Base-by-base conservation (phyloP, 2,888 invertebrate species). In the Trisateles emortualis region DNA sequence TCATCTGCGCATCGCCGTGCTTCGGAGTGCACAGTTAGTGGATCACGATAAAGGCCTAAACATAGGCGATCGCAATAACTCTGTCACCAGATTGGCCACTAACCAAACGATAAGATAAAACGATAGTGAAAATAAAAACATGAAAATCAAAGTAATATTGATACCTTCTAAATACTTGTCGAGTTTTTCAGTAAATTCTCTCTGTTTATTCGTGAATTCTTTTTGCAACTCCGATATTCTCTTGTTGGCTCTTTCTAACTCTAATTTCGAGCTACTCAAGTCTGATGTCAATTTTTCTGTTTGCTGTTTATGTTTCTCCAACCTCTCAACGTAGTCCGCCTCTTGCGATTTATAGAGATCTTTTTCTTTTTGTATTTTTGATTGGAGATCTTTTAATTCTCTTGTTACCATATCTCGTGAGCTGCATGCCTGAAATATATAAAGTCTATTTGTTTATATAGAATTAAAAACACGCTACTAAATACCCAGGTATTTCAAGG, bases 341-440 rank as follows among this genome's bases (percentile, higher is more conserved):
- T 92, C 92, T 55, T 92, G 90, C 0, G 78, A 64, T 68, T 84
- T 89, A 61, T 78, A 87, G 0, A 81, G 59, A 4, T 91, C 91
- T 36, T 79, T 83, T 52, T 92, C 92, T 59, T 84, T 87, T 61
- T 87, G 86, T 49, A 82, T 74, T 75, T 79, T 89, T 1, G 78
- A 59, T 59, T 93, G 92, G 32, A 94, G 64, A 44, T 95, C 93
- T 64, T 93, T 94, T 35, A 95, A 74, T 72, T 95, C 94, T 59
- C 93, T 90, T 17, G 91, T 82, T 3, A 94, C 82, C n/a, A 93
- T 77, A 51, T 95, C 95, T 41, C 95, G 94, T 4, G 93, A 89
- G 58, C 94, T 94, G 58, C 95, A 95, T 2, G 94, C 94, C 80
- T 95, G 83, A 43, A 88, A 87, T 39, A 33, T 29, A n/a, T 13